Percentiles rank a stretch among this genome's conserved stretches.
phyloP scores from a whole-genome alignment of 1,140 invertebrate species.

The Onthophagus taurus region DNA sequence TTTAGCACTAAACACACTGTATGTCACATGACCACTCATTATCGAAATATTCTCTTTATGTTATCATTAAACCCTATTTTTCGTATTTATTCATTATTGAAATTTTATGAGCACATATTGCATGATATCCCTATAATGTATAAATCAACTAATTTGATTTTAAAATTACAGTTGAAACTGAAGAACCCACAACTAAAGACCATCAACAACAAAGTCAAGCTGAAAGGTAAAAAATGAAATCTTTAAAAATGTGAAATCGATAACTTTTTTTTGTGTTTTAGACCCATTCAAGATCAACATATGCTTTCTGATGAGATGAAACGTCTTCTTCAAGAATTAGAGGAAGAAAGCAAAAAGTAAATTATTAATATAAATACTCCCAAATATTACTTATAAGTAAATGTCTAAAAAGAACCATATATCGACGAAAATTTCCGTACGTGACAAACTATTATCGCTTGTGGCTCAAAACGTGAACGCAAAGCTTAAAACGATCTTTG shows the following conservation, averaged over 20 bases:
- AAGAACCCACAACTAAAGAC: no score
- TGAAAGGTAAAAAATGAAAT: no score
- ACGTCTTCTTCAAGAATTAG: constrained; percentile 32
- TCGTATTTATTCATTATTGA: no score
- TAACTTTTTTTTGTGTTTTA: constrained; percentile 18
- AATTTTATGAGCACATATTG: no score
- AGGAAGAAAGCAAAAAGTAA: constrained; percentile 35
- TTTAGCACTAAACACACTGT: no score
- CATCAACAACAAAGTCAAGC: constrained; percentile 1
- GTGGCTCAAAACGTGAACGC: constrained; percentile 1
- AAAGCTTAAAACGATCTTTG: background rate
- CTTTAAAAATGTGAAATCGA: background rate
- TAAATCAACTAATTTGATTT: no score
- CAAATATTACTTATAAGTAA: background rate
- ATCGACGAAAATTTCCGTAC: background rate
- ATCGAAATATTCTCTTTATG: no score
- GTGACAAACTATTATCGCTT: background rate
- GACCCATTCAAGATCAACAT: constrained; percentile 30
- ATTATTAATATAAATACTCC: constrained; percentile 4
- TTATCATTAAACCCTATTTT: no score
- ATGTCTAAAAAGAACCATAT: background rate
- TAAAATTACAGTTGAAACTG: no score
- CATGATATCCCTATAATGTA: no score
- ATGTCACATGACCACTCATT: no score
- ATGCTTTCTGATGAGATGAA: constrained; percentile 37